A percentile compares a stretch with the other conserved stretches of the same genome.
Conservation (phyloP, 1,140 invertebrate species). For the Ephestia elutella region DNA sequence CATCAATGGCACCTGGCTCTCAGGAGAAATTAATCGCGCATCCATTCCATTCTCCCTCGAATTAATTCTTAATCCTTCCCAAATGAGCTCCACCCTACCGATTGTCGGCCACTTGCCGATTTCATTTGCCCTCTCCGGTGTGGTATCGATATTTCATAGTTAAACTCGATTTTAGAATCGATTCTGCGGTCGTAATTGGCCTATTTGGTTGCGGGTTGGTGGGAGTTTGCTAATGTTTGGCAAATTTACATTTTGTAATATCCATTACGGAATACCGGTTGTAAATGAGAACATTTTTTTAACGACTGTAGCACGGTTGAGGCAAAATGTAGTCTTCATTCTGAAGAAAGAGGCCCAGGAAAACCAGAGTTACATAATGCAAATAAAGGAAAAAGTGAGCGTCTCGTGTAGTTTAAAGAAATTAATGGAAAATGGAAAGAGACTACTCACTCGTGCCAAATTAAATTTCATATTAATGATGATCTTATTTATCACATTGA, state of each 20-base stretch:
- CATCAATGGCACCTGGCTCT: slow-evolving; percentile 7
- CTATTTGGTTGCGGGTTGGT: neutral
- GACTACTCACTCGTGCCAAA: no score
- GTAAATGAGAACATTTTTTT: no score
- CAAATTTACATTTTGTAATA: neutral
- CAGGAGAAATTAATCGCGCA: slow-evolving; percentile 20
- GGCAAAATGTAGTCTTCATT: no score
- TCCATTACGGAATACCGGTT: no score
- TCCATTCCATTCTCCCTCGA: slow-evolving; percentile 10
- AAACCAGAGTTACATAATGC: no score
- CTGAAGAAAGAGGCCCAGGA: no score
- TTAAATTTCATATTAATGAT: no score
- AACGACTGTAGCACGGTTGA: no score
- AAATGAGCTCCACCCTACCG: slow-evolving; percentile 16
- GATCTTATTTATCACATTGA: no score
- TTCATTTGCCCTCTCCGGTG: slow-evolving; percentile 5
- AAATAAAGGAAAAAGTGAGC: no score
- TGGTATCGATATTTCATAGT: slow-evolving; percentile 5
- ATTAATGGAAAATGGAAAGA: no score
- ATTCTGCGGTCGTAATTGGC: neutral
- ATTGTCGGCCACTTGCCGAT: slow-evolving; percentile 18
- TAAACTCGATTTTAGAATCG: slow-evolving; percentile 3
- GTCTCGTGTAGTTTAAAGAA: no score
- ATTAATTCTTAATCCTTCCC: slow-evolving; percentile 22
- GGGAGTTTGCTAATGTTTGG: neutral